Evolutionary conservation across 2,113 vertebrate genomes (phyloP), one percentile per base, ranked within the genome.

Genomic region (Brachyhypopomus occidentalis): DNA sequence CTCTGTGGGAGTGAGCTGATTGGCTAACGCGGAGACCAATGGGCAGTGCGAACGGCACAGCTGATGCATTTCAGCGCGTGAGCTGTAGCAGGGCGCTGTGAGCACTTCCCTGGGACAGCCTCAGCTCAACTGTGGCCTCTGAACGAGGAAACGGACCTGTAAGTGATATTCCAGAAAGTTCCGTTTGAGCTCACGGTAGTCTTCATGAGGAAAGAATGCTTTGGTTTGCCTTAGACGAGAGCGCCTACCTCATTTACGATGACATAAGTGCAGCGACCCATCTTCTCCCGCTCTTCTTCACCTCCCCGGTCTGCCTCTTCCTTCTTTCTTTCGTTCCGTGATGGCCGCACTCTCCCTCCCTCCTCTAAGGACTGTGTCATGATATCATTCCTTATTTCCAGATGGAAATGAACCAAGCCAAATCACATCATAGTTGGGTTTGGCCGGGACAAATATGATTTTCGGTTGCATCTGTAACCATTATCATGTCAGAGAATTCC

Each of bases 201-300:
- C 8, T 69, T 88, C 83, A 86, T 70, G 75, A 48, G 83, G 78
- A 84, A 85, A 64, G 84, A 86, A 86, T 85, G 76, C 79, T 83
- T 80, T 36, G 84, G 85, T 86, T 85, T 81, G 72, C 52, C 71
- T 78, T 83, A 84, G 84, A 84, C 81, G 66, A 69, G 64, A 25
- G 52, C n/a, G 27, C 36, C 58, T 58, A 19, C 80, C 80, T 81
- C 75, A 73, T 77, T 66, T 75, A 52, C 30, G 38, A 59, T 67
- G 78, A 72, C 75, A 64, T 25, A 36, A 55, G 55, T 63, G 72
- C 77, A 77, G 4, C 60, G 71, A 11, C 62, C 60, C 22, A 30
- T 74, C 16, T 20, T 67, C 20, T n/a, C 62, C 66, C n/a, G 25
- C n/a, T 22, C 7, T 1, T 52, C 12, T 14, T 52, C 12, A 12